A percentile compares a stretch with the other conserved stretches of the same genome.
These are phyloP conservation scores for Cantharis rustica DNA, from an alignment of 2,888 invertebrate genomes.

Conservation along the genomic window DNA sequence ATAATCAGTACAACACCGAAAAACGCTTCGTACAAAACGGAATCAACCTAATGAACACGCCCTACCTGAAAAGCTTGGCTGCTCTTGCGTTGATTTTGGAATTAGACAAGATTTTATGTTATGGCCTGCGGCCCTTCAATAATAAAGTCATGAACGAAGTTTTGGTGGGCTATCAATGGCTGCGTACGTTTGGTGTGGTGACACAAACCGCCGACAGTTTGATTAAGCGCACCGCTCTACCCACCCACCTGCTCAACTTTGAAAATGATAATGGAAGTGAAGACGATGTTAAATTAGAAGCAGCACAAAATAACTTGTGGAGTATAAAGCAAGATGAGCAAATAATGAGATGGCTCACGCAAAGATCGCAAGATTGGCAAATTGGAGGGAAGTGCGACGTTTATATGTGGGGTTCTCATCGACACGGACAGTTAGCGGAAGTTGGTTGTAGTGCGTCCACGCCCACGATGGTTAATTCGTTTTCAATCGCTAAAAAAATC, in stretches of 20 bases:
- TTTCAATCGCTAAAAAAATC: conserved; percentile 61
- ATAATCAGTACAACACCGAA: conserved; percentile 61
- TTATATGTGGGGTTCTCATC: conserved; percentile 65
- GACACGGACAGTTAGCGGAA: conserved; percentile 68
- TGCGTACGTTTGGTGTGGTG: conserved; percentile 61
- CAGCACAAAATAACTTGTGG: conserved; percentile 60
- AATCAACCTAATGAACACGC: conserved; percentile 63
- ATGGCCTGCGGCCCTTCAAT: conserved; percentile 58
- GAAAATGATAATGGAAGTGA: conserved; percentile 23
- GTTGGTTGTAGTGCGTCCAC: conserved; percentile 54
- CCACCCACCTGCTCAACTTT: conserved; percentile 51
- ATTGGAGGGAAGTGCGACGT: conserved; percentile 66
- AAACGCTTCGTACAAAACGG: conserved; percentile 63
- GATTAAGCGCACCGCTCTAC: conserved; percentile 57
- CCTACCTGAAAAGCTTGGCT: conserved; percentile 63
- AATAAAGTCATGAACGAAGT: conserved; percentile 46
- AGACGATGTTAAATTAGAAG: conserved; percentile 37
- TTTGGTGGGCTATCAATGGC: conserved; percentile 59
- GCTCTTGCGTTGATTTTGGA: conserved; percentile 61
- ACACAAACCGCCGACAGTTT: conserved; percentile 62
- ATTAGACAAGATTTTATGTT: conserved; percentile 61
- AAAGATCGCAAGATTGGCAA: conserved; percentile 68
- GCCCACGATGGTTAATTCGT: conserved; percentile 57
- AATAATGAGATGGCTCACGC: conserved; percentile 65
- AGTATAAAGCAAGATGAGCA: conserved; percentile 63